These are phyloP conservation scores for Martes martes DNA, from an alignment of 2,113 vertebrate genomes.

Conservation along the genomic window DNA sequence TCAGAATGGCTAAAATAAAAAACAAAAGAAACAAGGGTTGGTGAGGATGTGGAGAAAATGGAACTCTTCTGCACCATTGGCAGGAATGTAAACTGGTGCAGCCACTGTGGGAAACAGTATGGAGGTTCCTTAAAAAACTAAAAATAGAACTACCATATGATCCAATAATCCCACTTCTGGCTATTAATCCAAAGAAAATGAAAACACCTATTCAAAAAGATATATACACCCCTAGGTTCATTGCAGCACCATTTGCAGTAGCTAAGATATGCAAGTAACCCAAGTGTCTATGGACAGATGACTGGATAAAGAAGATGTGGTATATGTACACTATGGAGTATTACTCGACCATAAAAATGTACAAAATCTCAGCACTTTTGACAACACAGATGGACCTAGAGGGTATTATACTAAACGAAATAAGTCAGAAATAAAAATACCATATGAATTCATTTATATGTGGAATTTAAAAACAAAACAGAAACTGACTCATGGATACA, in stretches of 20 bases:
- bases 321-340: neutral
- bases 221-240: neutral
- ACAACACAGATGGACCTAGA: neutral
- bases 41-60: neutral
- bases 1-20: neutral
- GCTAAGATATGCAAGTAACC: neutral
- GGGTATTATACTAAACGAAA: neutral
- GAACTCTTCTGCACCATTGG: neutral
- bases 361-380: neutral
- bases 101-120: neutral
- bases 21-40: neutral
- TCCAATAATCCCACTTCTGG: neutral
- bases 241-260: neutral
- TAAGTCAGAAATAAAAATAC: neutral
- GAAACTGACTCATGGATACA: neutral
- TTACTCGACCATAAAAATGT: neutral
- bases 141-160: neutral
- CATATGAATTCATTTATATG: neutral
- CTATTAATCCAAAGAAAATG: neutral
- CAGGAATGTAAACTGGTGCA: neutral
- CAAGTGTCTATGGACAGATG: neutral
- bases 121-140: neutral
- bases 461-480: neutral
- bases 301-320: neutral
- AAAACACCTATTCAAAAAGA: neutral